Evolutionary conservation across 2,797 vertebrate species (phyloP), one percentile per base, ranked within the genome.

Genomic region (Cirrhinus mrigala): DNA sequence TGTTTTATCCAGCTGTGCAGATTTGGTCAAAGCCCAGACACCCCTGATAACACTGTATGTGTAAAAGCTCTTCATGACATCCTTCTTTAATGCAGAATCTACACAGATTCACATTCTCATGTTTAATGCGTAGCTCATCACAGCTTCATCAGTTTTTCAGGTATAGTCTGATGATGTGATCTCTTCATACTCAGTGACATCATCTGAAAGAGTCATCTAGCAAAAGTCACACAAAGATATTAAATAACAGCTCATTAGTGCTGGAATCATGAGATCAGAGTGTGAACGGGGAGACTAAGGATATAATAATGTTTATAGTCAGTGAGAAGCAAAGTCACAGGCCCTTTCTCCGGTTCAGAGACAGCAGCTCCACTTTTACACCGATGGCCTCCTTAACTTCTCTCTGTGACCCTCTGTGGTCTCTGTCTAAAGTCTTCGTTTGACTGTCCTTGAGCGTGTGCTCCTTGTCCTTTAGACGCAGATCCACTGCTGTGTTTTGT

Each of bases 381-480:
- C 29, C 11, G 29, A 29, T 60, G 33, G 20, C 52, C 52, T 78
- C 75, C 10, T 74, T 50, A 74, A 16, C 15, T 29, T 46, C 71
- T 52, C 7, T 29, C 24, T 52, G 71, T 52, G 18, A 20, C 71
- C 48, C 18, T 33, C 27, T 74, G 27, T 52, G 50, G 18, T 56
- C 29, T 56, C 27, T 54, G 76, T 78, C 37, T 8, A 27, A 62
- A 78, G 27, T n/a, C 56, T 62, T 62, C 76, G 4, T 46, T 16
- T 78, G 52, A 33, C 10, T 75, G 50, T 75, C 48, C 73, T 75
- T 20, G 20, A 54, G 20, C 50, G 16, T 54, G 73, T 27, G 73
- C 27, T 22, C 10, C 18, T n/a, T 78, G 76, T 62, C 76, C 76
- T 78, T 78, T 62, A 62, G 12, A 78, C 62, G 73, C 27, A 54